phyloP scores from a whole-genome alignment of 2,113 vertebrate genomes.

The Oncorhynchus kisutch region DNA sequence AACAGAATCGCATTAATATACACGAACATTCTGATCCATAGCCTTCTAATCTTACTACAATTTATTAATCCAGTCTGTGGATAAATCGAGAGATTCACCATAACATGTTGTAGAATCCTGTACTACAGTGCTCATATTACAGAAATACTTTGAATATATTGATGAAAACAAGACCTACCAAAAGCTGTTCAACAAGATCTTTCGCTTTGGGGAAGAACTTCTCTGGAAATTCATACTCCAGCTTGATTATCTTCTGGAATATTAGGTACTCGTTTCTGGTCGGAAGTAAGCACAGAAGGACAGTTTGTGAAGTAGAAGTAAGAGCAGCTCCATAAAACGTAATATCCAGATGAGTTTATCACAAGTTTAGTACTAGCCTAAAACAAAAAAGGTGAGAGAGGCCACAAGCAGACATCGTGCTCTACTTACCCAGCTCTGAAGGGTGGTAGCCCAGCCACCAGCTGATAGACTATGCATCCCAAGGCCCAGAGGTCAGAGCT shows the following conservation, averaged over 20 bases:
- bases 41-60: neutral
- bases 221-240: conserved; percentile 99
- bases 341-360: neutral
- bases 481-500: conserved; percentile 97
- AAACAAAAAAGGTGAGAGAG: neutral
- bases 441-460: conserved; percentile 95
- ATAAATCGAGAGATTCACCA: neutral
- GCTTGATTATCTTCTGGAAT: conserved; percentile 99
- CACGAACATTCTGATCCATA: neutral
- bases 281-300: conserved; percentile 33
- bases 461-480: conserved; percentile 98
- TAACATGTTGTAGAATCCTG: neutral
- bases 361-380: neutral
- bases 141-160: neutral
- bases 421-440: conserved; percentile 94
- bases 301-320: neutral
- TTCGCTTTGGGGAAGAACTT: conserved; percentile 99
- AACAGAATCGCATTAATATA: conserved; percentile 1
- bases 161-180: conserved; percentile 77
- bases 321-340: neutral
- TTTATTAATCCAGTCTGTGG: too few species aligned
- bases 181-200: conserved; percentile 92
- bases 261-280: conserved; percentile 98
- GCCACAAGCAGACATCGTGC: neutral
- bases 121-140: neutral